Evolutionary conservation across 2,797 vertebrate species (phyloP), one percentile per base, ranked within the genome.

Genomic region (Alfaro cultratus): DNA sequence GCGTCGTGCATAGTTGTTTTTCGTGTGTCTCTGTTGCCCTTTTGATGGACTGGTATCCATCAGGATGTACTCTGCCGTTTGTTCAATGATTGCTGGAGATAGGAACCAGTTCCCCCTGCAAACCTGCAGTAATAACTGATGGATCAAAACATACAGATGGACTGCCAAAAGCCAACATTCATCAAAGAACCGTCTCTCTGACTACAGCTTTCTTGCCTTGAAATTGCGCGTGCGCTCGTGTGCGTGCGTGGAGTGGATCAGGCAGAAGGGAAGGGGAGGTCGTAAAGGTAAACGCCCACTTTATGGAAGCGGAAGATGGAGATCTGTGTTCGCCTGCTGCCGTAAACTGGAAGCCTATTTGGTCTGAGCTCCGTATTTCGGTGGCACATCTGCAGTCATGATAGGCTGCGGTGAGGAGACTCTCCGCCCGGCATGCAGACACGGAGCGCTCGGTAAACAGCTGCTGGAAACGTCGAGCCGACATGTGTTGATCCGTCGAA

Each of bases 301-400:
- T 64, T 31, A 26, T 75, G 85, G 86, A 86, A 88, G 90, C 92
- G 92, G 90, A 90, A 90, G 87, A 85, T 79, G 87, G 80, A 29
- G 80, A 75, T 82, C 73, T 68, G 15, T 36, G 23, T 55, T n/a
- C 46, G 51, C 41, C 45, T 83, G 53, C 76, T 85, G 86, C 84
- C 88, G 90, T 89, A 89, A 94, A 93, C 82, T 83, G 83, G 77
- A 72, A 70, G 62, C 68, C 43, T 29, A 3, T 67, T 70, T 41
- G 39, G 82, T 78, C 86, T 70, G 79, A 89, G 79, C 82, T 82
- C 83, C 64, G 49, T 77, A 12, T 73, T 67, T 83, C 47, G 77
- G 53, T 74, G 70, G 74, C 80, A 81, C 83, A 87, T 91, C 86
- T 85, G 81, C 81, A 74, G 77, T 34, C 84, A 53, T 43, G 79